Conservation (phyloP, 2,113 vertebrate genomes). For the Eurypyga helias region DNA sequence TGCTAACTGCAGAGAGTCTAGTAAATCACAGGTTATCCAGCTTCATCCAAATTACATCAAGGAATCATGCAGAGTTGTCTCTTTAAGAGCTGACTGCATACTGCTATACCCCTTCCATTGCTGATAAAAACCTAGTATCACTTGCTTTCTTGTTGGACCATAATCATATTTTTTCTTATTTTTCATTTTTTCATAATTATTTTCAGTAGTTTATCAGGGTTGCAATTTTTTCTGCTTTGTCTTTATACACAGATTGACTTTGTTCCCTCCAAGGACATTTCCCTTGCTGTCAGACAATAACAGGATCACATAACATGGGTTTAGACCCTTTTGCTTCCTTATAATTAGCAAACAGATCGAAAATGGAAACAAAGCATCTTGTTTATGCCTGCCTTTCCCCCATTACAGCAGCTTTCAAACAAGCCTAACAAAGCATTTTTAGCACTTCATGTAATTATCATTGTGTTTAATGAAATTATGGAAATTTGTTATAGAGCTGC, state of each 20-base stretch:
- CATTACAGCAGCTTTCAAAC: neutral
- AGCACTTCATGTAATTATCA: neutral
- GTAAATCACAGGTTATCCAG: slow-evolving; percentile 47
- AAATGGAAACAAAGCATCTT: slow-evolving; percentile 30
- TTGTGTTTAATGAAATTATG: slow-evolving; percentile 20
- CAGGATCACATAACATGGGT: neutral
- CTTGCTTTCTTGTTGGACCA: neutral
- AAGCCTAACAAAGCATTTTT: slow-evolving; percentile 17
- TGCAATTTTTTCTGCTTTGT: slow-evolving; percentile 10
- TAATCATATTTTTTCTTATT: neutral
- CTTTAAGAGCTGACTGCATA: neutral
- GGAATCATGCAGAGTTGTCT: neutral
- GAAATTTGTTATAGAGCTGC: slow-evolving; percentile 9
- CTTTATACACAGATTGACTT: slow-evolving; percentile 1
- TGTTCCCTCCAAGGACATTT: slow-evolving; percentile 62
- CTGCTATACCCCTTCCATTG: neutral
- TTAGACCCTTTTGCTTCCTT: slow-evolving; percentile 7
- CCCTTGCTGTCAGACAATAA: slow-evolving; percentile 15
- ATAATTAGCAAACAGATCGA: neutral
- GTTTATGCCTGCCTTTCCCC: neutral
- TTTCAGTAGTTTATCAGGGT: neutral
- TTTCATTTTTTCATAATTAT: slow-evolving; percentile 49
- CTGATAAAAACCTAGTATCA: slow-evolving; percentile 4
- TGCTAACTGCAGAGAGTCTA: neutral
- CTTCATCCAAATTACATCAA: slow-evolving; percentile 31